Evolutionary conservation across 2,888 invertebrate genomes (phyloP), one percentile per base, ranked within the genome.

Genomic region (Cecidostiba fungosa): DNA sequence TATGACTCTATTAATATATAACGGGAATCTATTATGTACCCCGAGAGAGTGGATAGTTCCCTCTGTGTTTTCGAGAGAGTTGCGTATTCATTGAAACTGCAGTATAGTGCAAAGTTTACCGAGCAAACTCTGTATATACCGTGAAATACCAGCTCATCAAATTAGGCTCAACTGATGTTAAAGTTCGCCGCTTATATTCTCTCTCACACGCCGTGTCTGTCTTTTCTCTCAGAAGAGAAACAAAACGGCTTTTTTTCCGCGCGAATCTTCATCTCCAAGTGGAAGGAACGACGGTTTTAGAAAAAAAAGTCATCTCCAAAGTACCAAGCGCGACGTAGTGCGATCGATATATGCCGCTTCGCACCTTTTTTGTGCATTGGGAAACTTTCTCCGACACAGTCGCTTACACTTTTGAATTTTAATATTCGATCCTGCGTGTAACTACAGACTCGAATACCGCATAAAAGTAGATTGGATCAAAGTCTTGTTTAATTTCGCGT

Each of bases 251-350:
- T 1, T 43, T n/a, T 23, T 72, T 39, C n/a, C 59, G 10, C 19
- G 39, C n/a, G 62, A 50, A 76, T 76, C 54, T 50, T 29, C 74
- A 77, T 77, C 66, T 69, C 47, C n/a, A 59, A 77, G 77, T 36
- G 39, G 29, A n/a, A 54, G 29, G 59, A 26, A 19, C 26, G 74
- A 29, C 76, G 76, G 47, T 47, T 73, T 26, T 16, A 39, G 47
- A 78, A 78, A 50, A 78, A 47, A 78, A 70, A 79, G 70, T 79
- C 70, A 70, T 79, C 50, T 79, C 36, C 23, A 16, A 54, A 79
- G 29, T 70, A 50, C 54, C 50, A 2, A 54, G n/a, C 2, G 54
- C 16, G 54, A n/a, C 19, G 6, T 16, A n/a, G 54, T 16, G 1
- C 50, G 69, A 79, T 79, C 79, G 70, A 79, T 72, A 79, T 77